These are phyloP conservation scores for Gryon sp. DNA, from an alignment of 1,140 invertebrate genomes.

Conservation along the genomic window DNA sequence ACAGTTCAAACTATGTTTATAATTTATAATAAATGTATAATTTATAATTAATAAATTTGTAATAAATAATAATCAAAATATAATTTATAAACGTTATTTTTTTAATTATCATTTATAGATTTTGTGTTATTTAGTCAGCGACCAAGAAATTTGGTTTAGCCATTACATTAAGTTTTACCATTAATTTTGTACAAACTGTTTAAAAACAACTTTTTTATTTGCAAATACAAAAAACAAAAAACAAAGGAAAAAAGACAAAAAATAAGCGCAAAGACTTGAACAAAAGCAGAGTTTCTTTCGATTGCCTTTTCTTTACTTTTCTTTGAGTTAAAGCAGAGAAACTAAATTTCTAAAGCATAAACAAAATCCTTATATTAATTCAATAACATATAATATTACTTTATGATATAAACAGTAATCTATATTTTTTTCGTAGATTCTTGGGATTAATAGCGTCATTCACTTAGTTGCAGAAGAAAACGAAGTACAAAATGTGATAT, in stretches of 20 bases:
- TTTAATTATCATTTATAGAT: too few species aligned
- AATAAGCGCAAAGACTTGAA: constrained; percentile 57
- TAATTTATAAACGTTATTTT: too few species aligned
- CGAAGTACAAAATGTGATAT: constrained; percentile 14
- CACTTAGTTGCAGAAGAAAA: constrained; percentile 18
- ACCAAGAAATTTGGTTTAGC: too few species aligned
- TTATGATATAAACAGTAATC: constrained; percentile 78
- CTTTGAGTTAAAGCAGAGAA: constrained; percentile 71
- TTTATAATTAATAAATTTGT: too few species aligned
- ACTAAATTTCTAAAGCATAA: constrained; percentile 77
- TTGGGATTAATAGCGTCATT: constrained; percentile 4
- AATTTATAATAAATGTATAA: too few species aligned
- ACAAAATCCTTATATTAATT: constrained; percentile 75
- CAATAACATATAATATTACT: constrained; percentile 74
- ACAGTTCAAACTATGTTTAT: too few species aligned
- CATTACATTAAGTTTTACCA: too few species aligned
- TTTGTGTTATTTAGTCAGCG: too few species aligned
- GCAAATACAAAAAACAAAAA: neutral
- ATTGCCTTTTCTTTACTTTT: constrained; percentile 41
- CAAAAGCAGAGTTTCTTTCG: constrained; percentile 61
- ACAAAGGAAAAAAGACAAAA: neutral
- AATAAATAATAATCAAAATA: too few species aligned
- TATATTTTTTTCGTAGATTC: constrained; percentile 69
- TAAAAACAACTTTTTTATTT: neutral
- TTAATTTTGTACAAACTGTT: neutral